Evolutionary conservation across 2,888 invertebrate genomes (phyloP).

Genomic region (Acheta domesticus): DNA sequence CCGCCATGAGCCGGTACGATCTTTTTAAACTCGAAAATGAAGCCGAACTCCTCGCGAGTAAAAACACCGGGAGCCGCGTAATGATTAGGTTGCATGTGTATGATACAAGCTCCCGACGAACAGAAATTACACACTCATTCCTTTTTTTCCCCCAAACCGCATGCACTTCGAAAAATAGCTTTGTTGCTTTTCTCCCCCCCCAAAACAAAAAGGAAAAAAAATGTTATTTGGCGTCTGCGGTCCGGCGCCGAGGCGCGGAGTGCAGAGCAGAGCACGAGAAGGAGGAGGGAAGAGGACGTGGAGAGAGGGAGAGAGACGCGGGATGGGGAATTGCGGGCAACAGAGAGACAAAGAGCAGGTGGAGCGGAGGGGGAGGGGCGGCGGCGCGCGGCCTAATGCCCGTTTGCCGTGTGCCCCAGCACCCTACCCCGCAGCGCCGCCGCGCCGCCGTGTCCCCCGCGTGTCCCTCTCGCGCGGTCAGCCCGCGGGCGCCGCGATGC

Average conservation of each 20-base stretch:
- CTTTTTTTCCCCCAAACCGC: background rate
- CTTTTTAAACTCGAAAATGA: background rate
- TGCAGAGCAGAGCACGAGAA: background rate
- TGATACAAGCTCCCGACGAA: background rate
- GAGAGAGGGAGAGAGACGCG: background rate
- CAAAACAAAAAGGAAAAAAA: background rate
- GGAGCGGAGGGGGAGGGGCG: background rate
- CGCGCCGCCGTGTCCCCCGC: too few relatives aligned
- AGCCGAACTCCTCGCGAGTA: background rate
- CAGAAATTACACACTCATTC: constrained; percentile 18
- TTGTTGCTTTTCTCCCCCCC: background rate
- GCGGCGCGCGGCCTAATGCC: background rate
- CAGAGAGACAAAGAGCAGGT: background rate
- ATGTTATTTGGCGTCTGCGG: background rate
- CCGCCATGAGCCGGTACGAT: background rate
- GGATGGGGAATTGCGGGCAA: too few relatives aligned
- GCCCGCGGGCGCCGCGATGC: too few relatives aligned
- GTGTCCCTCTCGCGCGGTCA: too few relatives aligned
- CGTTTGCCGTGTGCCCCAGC: background rate
- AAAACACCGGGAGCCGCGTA: background rate
- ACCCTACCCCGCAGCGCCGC: background rate
- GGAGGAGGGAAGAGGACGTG: background rate
- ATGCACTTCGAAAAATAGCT: background rate
- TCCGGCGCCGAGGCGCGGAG: background rate
- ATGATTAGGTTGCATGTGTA: constrained; percentile 18